A percentile compares a stretch with the other conserved stretches of the same genome.
These are phyloP conservation scores for Lamellibrachia columna DNA, from an alignment of 2,888 invertebrate genomes.

Conservation along the genomic window DNA sequence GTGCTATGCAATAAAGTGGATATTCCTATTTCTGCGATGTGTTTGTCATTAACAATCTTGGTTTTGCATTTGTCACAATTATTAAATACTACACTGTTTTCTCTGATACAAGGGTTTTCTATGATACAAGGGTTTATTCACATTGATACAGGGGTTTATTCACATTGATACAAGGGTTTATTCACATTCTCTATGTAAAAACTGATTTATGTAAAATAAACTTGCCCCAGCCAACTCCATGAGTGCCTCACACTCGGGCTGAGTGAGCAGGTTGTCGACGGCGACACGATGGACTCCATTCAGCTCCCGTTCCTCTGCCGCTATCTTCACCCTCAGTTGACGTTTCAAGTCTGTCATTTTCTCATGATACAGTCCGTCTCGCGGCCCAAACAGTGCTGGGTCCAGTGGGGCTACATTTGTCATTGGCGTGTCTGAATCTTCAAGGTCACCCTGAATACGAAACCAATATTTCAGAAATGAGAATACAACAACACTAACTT, in stretches of 20 bases:
- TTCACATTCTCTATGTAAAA: not conserved
- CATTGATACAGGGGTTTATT: no score
- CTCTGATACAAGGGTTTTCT: no score
- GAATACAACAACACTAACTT: no score
- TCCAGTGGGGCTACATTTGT: not conserved
- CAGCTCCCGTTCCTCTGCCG: constrained; percentile 34
- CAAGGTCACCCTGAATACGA: not conserved
- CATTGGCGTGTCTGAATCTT: not conserved
- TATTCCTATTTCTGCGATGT: no score
- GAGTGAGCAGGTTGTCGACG: constrained; percentile 52
- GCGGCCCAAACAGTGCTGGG: constrained; percentile 23
- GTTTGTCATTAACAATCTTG: no score
- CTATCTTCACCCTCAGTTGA: constrained; percentile 16
- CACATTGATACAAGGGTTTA: no score
- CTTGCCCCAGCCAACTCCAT: constrained; percentile 52
- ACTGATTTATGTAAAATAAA: not conserved
- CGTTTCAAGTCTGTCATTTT: constrained; percentile 20
- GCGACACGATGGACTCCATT: constrained; percentile 48
- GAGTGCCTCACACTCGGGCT: constrained; percentile 55
- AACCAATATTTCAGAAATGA: not conserved
- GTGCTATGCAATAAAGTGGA: no score
- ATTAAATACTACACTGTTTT: no score
- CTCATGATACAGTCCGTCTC: constrained; percentile 23
- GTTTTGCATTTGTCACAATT: no score
- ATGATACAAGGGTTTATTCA: no score